phyloP scores from a whole-genome alignment of 2,797 vertebrate species.

The Moxostoma hubbsi region DNA sequence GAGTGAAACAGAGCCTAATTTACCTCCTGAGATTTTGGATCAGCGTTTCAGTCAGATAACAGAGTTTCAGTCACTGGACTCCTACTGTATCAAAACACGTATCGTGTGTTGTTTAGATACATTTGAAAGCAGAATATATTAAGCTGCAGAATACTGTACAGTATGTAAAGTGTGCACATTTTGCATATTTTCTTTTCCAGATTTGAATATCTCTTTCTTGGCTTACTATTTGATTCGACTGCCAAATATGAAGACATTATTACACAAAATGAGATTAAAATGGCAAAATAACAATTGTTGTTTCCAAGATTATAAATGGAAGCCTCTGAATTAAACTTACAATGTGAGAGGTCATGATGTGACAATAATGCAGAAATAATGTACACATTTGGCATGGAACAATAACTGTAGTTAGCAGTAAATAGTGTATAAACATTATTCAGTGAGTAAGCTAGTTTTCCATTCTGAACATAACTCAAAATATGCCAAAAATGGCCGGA shows the following conservation, averaged over 20 bases:
- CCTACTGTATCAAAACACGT: constrained; percentile 12
- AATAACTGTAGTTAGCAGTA: too few relatives aligned
- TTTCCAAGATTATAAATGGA: background rate
- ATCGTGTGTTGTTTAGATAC: constrained; percentile 14
- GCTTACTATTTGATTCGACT: background rate
- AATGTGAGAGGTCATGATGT: too few relatives aligned
- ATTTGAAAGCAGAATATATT: background rate
- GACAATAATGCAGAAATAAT: too few relatives aligned
- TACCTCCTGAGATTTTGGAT: background rate
- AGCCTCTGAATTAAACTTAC: too few relatives aligned
- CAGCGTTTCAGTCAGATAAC: background rate
- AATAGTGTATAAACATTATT: too few relatives aligned
- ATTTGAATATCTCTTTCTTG: background rate
- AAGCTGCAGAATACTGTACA: too few relatives aligned
- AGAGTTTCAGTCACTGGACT: background rate
- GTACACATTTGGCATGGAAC: too few relatives aligned
- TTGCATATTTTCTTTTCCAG: too few relatives aligned
- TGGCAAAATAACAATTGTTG: background rate
- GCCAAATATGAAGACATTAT: background rate
- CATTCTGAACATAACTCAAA: too few relatives aligned
- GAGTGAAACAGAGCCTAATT: constrained; percentile 9
- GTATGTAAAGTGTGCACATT: background rate
- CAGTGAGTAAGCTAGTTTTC: too few relatives aligned
- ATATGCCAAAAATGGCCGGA: too few relatives aligned
- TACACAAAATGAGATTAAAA: constrained; percentile 1